phyloP scores from a whole-genome alignment of 30 jellyfish, hydroid and myxozoan species.

The Cassiopea andromeda region DNA sequence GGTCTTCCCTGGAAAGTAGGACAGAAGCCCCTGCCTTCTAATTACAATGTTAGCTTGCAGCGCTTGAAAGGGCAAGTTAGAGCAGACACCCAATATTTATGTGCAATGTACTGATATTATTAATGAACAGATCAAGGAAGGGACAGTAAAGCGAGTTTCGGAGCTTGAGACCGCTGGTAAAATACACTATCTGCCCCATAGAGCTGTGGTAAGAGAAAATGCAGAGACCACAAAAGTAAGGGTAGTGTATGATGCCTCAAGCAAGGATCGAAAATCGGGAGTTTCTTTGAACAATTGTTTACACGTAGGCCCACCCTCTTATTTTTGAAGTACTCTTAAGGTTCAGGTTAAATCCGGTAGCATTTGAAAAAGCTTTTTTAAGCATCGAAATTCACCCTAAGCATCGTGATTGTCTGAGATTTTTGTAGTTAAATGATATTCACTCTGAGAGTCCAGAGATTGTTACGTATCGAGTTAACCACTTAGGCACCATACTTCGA shows the following conservation, averaged over 20 bases:
- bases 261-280: constrained; percentile 44
- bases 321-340: constrained; percentile 51
- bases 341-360: constrained; percentile 18
- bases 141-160: constrained; percentile 47
- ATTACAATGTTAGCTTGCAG: constrained; percentile 10
- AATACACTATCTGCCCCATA: constrained; percentile 41
- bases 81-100: constrained; percentile 35
- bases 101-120: constrained; percentile 44
- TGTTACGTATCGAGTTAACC: constrained; percentile 5
- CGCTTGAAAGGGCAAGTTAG: constrained; percentile 54
- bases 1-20: constrained; percentile 76
- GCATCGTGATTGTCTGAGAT: constrained; percentile 59
- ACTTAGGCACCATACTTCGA: constrained; percentile 44
- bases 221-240: constrained; percentile 68
- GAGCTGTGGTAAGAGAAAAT: constrained; percentile 54
- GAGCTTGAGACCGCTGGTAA: constrained; percentile 52
- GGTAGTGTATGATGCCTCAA: constrained; percentile 57
- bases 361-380: constrained; percentile 47
- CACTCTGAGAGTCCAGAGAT: constrained; percentile 38
- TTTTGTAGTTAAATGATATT: constrained; percentile 51
- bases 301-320: constrained; percentile 59
- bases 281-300: constrained; percentile 58
- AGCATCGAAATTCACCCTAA: constrained; percentile 30
- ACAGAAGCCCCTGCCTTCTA: constrained; percentile 59
- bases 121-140: constrained; percentile 39